A percentile compares a stretch with the other conserved stretches of the same genome.
Conservation (phyloP, 1,140 invertebrate genomes). For the Drosophila nigromelanica region DNA sequence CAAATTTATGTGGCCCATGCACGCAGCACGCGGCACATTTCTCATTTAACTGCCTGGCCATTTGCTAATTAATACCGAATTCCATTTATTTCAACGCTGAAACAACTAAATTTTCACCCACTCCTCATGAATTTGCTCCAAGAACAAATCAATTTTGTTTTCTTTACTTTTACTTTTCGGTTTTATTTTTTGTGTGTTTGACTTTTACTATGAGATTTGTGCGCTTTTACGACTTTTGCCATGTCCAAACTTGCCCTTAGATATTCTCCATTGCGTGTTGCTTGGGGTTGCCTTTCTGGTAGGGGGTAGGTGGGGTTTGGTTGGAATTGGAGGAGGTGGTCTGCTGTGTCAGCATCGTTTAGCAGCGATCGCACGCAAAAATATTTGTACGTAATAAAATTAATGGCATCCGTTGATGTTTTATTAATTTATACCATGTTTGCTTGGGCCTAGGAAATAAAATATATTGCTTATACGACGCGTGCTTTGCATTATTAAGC, state of each 20-base stretch:
- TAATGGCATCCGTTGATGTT: conserved; percentile 76
- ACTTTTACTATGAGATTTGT: conserved; percentile 74
- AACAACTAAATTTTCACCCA: conserved; percentile 71
- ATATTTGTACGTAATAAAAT: conserved; percentile 80
- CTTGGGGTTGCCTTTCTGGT: conserved; percentile 11
- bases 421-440: conserved; percentile 78
- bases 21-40: conserved; percentile 73
- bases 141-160: conserved; percentile 76
- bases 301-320: background rate
- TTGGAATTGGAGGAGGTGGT: background rate
- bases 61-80: conserved; percentile 81
- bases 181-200: conserved; percentile 52
- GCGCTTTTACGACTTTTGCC: conserved; percentile 75
- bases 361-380: conserved; percentile 74
- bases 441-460: conserved; percentile 52
- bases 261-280: conserved; percentile 51
- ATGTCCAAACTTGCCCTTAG: conserved; percentile 43
- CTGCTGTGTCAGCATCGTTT: conserved; percentile 59
- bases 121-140: background rate
- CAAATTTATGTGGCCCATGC: conserved; percentile 65
- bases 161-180: conserved; percentile 52
- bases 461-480: conserved; percentile 77
- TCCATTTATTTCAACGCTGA: conserved; percentile 69
- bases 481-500: conserved; percentile 77
- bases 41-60: conserved; percentile 79